A percentile compares a stretch with the other conserved stretches of the same genome.
Conservation (phyloP, 92 coral and sea anemone species). For the Parazoanthus darwini region DNA sequence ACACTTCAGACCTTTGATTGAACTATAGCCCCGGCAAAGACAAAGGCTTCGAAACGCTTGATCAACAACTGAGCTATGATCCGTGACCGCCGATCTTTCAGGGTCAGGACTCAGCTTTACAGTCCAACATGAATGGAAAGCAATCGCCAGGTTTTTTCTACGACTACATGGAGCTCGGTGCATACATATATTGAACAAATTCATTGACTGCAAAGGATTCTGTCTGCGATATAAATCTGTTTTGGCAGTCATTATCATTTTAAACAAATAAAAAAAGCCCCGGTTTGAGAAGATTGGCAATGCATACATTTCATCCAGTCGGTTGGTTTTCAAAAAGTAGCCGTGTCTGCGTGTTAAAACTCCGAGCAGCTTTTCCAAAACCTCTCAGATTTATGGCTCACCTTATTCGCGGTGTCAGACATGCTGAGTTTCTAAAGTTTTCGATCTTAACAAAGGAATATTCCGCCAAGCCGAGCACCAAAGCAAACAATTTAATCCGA, state of each 20-base stretch:
- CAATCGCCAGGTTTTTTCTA: too few species aligned
- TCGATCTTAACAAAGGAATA: neutral
- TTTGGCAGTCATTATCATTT: too few species aligned
- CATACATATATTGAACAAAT: neutral
- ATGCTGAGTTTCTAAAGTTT: neutral
- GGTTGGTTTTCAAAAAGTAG: neutral
- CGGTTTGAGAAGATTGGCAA: neutral
- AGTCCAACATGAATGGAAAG: too few species aligned
- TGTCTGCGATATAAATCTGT: neutral
- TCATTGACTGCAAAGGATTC: neutral
- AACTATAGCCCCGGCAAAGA: too few species aligned
- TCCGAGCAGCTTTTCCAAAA: neutral
- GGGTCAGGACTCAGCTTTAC: too few species aligned
- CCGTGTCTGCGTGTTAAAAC: neutral
- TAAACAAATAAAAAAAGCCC: neutral
- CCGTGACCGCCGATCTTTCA: too few species aligned
- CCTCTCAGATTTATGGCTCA: slow-evolving; percentile 6
- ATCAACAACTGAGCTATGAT: too few species aligned
- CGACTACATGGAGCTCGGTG: neutral
- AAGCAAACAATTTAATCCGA: neutral
- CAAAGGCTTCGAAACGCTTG: too few species aligned
- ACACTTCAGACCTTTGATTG: too few species aligned
- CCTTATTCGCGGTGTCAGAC: slow-evolving; percentile 54
- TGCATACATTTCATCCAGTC: neutral
- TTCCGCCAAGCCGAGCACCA: too few species aligned